These are phyloP conservation scores for Pelobates fuscus DNA, from an alignment of 2,113 vertebrate species.

Conservation along the genomic window DNA sequence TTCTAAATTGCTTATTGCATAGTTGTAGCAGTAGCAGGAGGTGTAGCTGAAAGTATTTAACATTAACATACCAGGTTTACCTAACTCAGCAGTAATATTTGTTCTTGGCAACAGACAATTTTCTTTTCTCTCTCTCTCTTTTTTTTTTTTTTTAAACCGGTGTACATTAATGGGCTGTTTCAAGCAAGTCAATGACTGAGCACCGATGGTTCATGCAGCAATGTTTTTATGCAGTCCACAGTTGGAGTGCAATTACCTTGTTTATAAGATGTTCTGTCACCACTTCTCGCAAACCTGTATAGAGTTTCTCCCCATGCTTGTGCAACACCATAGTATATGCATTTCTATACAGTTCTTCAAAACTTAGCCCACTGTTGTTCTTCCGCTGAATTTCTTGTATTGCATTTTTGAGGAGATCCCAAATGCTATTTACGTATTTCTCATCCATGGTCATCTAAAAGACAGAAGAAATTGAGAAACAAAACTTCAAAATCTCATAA, in stretches of 20 bases:
- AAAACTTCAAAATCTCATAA: neutral
- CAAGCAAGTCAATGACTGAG: too few relatives aligned
- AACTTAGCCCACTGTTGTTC: conserved; percentile 98
- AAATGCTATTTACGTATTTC: conserved; percentile 99
- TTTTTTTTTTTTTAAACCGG: too few relatives aligned
- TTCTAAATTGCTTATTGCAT: too few relatives aligned
- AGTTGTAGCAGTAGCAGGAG: too few relatives aligned
- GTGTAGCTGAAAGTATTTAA: too few relatives aligned
- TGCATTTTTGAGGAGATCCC: conserved; percentile 98
- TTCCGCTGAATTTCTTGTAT: conserved; percentile 99
- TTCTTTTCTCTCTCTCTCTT: too few relatives aligned
- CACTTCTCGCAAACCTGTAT: conserved; percentile 96
- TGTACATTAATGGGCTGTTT: too few relatives aligned
- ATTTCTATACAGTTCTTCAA: conserved; percentile 98
- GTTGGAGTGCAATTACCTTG: conserved; percentile 83
- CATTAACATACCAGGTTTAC: too few relatives aligned
- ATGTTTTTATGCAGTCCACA: too few relatives aligned
- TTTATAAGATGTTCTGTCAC: conserved; percentile 98
- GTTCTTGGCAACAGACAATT: too few relatives aligned
- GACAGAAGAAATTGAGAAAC: conserved; percentile 18
- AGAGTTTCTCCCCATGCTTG: conserved; percentile 98
- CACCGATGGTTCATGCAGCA: too few relatives aligned
- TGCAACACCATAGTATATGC: conserved; percentile 99
- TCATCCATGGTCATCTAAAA: conserved; percentile 99
- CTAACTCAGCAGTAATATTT: too few relatives aligned